Evolutionary conservation across 2,888 invertebrate species (phyloP).

Genomic region (Athalia cordata): DNA sequence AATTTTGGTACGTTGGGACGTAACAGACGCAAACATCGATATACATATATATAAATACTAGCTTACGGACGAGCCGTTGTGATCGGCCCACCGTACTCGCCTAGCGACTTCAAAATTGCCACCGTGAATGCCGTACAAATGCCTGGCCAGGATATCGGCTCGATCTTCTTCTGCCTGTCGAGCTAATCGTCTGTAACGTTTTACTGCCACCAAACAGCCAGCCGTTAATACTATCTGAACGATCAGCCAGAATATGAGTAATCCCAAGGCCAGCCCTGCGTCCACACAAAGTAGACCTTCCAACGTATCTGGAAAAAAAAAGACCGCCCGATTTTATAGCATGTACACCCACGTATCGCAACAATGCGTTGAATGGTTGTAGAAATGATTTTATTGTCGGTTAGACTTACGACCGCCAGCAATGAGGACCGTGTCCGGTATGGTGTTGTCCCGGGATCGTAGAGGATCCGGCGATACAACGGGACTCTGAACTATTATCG

Average conservation of each 20-base stretch:
- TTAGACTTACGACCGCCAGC: slow-evolving; percentile 76
- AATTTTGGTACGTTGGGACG: not conserved
- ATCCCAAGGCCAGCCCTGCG: slow-evolving; percentile 80
- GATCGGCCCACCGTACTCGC: slow-evolving; percentile 69
- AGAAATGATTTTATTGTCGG: not conserved
- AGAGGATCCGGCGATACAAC: slow-evolving; percentile 79
- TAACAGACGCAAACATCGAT: not conserved
- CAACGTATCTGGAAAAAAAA: slow-evolving; percentile 57
- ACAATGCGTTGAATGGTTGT: not conserved
- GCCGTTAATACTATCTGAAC: slow-evolving; percentile 77
- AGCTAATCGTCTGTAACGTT: slow-evolving; percentile 72
- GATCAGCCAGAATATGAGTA: slow-evolving; percentile 79
- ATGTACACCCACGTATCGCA: not conserved
- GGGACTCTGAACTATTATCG: slow-evolving; percentile 77
- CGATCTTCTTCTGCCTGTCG: slow-evolving; percentile 67
- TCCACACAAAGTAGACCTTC: slow-evolving; percentile 78
- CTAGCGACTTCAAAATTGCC: slow-evolving; percentile 68
- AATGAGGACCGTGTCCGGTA: slow-evolving; percentile 75
- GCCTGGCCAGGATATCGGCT: slow-evolving; percentile 66
- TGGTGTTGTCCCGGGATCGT: slow-evolving; percentile 77
- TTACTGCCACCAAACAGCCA: slow-evolving; percentile 76
- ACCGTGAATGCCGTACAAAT: slow-evolving; percentile 68
- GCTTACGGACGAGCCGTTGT: slow-evolving; percentile 60
- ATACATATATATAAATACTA: slow-evolving; percentile 26
- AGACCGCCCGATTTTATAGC: not conserved